Base-by-base conservation (phyloP, 2,113 vertebrate species). In the Charina bottae region DNA sequence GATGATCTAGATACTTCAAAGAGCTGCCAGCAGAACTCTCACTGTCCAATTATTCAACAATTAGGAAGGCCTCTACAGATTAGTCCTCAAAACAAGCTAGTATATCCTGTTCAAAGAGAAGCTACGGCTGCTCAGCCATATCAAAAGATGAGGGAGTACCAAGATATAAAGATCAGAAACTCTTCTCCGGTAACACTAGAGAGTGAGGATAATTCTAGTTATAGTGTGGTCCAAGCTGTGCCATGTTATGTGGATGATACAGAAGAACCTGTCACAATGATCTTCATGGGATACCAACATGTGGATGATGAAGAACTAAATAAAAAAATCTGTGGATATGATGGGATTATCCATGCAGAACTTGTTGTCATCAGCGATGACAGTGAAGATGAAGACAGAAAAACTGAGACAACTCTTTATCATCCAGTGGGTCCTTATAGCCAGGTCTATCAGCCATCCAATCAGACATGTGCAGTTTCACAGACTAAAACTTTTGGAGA, bases 281-380 rank as follows among this genome's bases (percentile, higher is more conserved):
- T 99, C 92, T 99, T 99, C 96, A 99, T 99, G 98, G 99, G 99
- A 5, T 99, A 99, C n/a, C 98, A 99, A 94, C 97, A 97, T 0
- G 94, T 98, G 24, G 98, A 98, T 0, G 97, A 97, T 6, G 97
- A 98, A 0, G 94, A 97, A 85, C 92, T 94, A 92, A 94, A 84
- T 24, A 96, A 96, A 64, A 92, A 93, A 24, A 2, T 97, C 58
- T 95, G 95, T 8, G 97, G 96, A 2, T 98, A 98, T 0, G 98
- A 99, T 7, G 98, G 98, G 9, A 94, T 98, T 88, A 98, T 99
- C 91, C 98, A 96, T 0, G 99, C 99, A 1, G 99, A 99, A 95
- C 93, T 99, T 58, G 98, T 99, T 1, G 95, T 99, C 85, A 98
- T 99, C 28, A 97, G 97, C 1, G 98, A 98, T 0, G 95, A 98